Percentiles rank a stretch among this genome's conserved stretches.
Evolutionary conservation across 2,888 invertebrate genomes (phyloP).

Genomic region (Halictus quadricinctus): DNA sequence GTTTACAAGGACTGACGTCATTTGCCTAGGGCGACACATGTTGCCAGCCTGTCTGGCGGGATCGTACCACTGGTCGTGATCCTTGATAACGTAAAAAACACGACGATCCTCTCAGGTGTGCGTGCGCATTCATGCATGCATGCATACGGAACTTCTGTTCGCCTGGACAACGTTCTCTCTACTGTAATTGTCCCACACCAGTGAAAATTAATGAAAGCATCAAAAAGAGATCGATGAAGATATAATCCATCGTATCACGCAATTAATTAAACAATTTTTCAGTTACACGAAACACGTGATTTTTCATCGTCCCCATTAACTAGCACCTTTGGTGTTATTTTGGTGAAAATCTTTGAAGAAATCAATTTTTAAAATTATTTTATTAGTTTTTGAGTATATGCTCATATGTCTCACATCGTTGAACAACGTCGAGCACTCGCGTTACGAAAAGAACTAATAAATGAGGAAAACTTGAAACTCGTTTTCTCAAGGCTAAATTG

Average conservation of each 20-base stretch:
- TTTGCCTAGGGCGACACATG: constrained; percentile 69
- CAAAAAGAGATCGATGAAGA: background rate
- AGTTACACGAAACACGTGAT: background rate
- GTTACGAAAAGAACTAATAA: too few relatives aligned
- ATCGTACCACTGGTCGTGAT: constrained; percentile 67
- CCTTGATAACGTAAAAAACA: constrained; percentile 63
- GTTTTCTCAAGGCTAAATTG: too few relatives aligned
- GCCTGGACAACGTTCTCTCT: constrained; percentile 36
- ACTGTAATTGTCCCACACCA: background rate
- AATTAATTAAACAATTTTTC: background rate
- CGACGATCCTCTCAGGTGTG: constrained; percentile 56
- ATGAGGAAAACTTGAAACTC: too few relatives aligned
- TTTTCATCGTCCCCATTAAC: background rate
- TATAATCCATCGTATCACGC: background rate
- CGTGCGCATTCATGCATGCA: constrained; percentile 41
- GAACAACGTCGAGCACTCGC: too few relatives aligned
- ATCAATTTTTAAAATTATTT: too few relatives aligned
- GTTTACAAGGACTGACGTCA: constrained; percentile 75
- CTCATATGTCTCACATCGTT: too few relatives aligned
- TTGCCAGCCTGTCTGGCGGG: constrained; percentile 76
- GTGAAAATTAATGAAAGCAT: background rate
- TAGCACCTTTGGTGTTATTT: too few relatives aligned
- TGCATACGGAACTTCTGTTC: constrained; percentile 31
- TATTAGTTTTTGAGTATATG: too few relatives aligned
- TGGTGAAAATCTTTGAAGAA: too few relatives aligned